A percentile compares a stretch with the other conserved stretches of the same genome.
Conservation (phyloP, 2,113 vertebrate genomes). For the Chloebia gouldiae region DNA sequence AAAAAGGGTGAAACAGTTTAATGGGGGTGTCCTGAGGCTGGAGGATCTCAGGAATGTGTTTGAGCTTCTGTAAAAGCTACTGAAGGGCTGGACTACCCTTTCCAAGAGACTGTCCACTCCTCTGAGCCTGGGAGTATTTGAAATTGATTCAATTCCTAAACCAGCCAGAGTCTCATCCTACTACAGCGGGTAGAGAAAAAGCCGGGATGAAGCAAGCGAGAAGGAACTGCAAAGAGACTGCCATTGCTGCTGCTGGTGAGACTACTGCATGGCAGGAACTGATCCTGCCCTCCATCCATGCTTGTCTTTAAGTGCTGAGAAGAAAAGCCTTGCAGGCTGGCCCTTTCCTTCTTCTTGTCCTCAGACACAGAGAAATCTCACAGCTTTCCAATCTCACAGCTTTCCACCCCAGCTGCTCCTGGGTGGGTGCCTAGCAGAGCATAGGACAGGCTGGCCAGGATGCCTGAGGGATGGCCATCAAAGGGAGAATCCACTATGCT, state of each 20-base stretch:
- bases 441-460: neutral
- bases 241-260: neutral
- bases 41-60: neutral
- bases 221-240: neutral
- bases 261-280: neutral
- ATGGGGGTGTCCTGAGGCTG: neutral
- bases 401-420: neutral
- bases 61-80: neutral
- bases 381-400: neutral
- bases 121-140: neutral
- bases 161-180: neutral
- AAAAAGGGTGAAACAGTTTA: neutral
- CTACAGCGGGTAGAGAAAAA: neutral
- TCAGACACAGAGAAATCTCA: neutral
- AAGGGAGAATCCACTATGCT: neutral
- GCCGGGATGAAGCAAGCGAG: neutral
- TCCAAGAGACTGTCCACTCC: rapidly evolving
- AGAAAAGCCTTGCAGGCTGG: neutral
- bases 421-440: rapidly evolving
- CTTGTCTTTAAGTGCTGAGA: neutral
- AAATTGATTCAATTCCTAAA: neutral
- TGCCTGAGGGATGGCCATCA: neutral
- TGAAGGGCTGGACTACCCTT: neutral
- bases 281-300: neutral
- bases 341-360: neutral